Conservation (phyloP, 2,113 vertebrate genomes). For the Callipepla californica region DNA sequence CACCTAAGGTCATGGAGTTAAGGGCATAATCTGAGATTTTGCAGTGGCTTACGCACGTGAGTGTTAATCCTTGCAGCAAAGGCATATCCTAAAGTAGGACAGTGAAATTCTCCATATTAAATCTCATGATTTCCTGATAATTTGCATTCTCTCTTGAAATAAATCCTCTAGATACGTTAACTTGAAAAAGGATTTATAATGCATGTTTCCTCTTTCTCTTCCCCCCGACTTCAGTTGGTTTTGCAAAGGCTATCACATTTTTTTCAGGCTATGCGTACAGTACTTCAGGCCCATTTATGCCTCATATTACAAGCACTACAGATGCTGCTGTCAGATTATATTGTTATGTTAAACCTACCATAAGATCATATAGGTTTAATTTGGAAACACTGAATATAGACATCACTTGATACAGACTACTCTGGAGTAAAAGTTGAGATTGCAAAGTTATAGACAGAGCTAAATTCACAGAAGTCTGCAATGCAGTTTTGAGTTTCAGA, state of each 20-base stretch:
- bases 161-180: background rate
- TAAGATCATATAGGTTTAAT: background rate
- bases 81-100: background rate
- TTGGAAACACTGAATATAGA: slow-evolving; percentile 1
- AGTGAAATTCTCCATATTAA: background rate
- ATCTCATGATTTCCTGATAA: background rate
- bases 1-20: background rate
- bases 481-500: slow-evolving; percentile 36
- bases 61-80: slow-evolving; percentile 9
- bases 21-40: slow-evolving; percentile 18
- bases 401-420: background rate
- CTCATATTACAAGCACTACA: background rate
- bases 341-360: background rate
- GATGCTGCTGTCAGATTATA: background rate
- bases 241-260: background rate
- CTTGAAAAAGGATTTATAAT: background rate
- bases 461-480: background rate
- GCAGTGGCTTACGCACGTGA: background rate
- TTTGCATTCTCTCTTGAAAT: background rate
- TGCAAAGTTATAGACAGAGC: background rate
- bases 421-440: background rate
- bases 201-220: background rate
- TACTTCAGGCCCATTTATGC: background rate
- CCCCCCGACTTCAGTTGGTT: background rate
- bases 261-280: background rate